Conservation (phyloP, 2,797 vertebrate genomes). For the Carapus acus region DNA sequence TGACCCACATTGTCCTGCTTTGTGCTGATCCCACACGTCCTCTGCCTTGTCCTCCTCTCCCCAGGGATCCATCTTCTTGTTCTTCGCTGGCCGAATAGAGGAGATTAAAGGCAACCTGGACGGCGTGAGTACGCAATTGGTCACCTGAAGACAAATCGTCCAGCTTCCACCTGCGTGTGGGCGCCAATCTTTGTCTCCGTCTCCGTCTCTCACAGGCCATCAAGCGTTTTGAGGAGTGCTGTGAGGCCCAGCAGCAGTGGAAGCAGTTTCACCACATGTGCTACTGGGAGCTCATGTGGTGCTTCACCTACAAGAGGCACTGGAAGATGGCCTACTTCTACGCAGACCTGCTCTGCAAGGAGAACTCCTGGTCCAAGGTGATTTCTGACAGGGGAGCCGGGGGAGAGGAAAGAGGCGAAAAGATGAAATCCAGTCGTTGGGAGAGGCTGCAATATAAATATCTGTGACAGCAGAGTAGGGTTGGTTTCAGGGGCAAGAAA, state of each 20-base stretch:
- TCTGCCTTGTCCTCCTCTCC: slow-evolving; percentile 32
- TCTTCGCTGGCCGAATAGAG: slow-evolving; percentile 97
- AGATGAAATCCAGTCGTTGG: too few relatives aligned
- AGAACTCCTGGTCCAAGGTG: slow-evolving; percentile 95
- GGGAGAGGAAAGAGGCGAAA: background rate
- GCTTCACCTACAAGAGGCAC: slow-evolving; percentile 93
- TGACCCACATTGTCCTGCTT: background rate
- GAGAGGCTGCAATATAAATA: too few relatives aligned
- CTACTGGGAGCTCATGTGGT: slow-evolving; percentile 99
- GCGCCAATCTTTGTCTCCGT: too few relatives aligned
- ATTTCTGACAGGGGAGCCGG: background rate
- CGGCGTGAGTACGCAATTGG: slow-evolving; percentile 87
- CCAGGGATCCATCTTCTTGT: slow-evolving; percentile 97
- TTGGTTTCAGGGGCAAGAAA: too few relatives aligned
- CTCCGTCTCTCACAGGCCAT: slow-evolving; percentile 75
- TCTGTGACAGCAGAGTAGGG: too few relatives aligned
- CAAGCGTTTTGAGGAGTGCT: slow-evolving; percentile 88
- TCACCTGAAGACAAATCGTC: too few relatives aligned
- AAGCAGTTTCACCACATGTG: slow-evolving; percentile 99
- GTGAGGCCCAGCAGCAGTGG: slow-evolving; percentile 94
- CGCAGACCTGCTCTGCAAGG: slow-evolving; percentile 93
- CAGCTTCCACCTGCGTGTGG: too few relatives aligned
- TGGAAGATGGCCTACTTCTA: slow-evolving; percentile 99
- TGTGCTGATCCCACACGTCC: background rate
- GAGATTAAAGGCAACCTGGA: slow-evolving; percentile 96